Percentiles rank a stretch among this genome's conserved stretches.
Conservation (phyloP, 2,888 invertebrate genomes). For the Ganaspis brasiliensis region DNA sequence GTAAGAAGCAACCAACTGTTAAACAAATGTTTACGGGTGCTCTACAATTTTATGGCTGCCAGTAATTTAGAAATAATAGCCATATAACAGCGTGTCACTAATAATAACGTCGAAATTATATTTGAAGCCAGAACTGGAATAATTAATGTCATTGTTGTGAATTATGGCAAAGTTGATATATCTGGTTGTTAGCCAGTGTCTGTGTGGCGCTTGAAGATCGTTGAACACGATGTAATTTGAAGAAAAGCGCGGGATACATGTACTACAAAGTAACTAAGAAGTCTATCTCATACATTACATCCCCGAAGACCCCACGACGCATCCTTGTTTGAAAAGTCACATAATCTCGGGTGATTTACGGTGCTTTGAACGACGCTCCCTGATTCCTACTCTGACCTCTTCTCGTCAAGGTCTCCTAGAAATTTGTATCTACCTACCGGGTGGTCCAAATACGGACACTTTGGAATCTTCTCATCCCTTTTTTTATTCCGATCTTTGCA, state of each 20-base stretch:
- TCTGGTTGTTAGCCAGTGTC: slow-evolving; percentile 14
- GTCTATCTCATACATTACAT: slow-evolving; percentile 68
- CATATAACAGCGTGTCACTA: no score
- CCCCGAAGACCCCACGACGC: slow-evolving; percentile 66
- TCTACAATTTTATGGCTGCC: slow-evolving; percentile 5
- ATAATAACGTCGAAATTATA: slow-evolving; percentile 44
- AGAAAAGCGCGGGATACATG: slow-evolving; percentile 52
- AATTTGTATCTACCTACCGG: slow-evolving; percentile 69
- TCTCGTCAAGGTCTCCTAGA: slow-evolving; percentile 65
- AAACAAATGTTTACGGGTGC: no score
- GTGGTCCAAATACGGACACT: slow-evolving; percentile 65
- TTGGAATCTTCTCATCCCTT: not conserved
- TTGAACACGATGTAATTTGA: slow-evolving; percentile 49
- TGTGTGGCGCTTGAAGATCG: slow-evolving; percentile 8
- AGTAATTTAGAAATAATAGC: slow-evolving; percentile 26
- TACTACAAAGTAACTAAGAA: slow-evolving; percentile 59
- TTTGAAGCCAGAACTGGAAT: slow-evolving; percentile 57
- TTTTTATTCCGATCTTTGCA: not conserved
- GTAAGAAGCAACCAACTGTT: no score
- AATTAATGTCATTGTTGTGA: slow-evolving; percentile 20
- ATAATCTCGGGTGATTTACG: slow-evolving; percentile 76
- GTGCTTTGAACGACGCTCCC: slow-evolving; percentile 63
- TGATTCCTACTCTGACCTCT: slow-evolving; percentile 67
- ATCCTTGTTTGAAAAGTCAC: slow-evolving; percentile 75
- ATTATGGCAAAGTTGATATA: not conserved